Conservation (phyloP, 2,797 vertebrate species). For the Anguilla obscura region DNA sequence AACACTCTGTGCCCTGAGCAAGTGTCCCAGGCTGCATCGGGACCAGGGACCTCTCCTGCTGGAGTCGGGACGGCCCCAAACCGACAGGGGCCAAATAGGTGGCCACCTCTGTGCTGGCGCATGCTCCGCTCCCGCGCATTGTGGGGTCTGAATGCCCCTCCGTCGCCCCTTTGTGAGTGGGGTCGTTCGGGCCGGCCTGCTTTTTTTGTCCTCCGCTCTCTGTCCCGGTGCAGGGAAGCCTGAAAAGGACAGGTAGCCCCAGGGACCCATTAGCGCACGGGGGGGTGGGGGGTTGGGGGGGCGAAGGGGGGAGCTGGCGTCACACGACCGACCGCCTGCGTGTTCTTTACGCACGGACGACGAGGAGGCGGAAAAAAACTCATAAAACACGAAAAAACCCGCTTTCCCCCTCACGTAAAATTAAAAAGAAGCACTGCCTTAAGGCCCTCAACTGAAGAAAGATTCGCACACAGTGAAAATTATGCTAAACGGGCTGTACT, state of each 20-base stretch:
- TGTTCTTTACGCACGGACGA: too few relatives aligned
- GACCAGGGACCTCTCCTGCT: not conserved
- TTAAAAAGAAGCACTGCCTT: not conserved
- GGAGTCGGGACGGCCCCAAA: not conserved
- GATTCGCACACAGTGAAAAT: not conserved
- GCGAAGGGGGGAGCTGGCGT: not conserved
- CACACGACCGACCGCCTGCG: not conserved
- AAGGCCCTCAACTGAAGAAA: not conserved
- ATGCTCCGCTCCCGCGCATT: not conserved
- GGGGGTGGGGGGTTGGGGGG: not conserved
- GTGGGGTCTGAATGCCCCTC: not conserved
- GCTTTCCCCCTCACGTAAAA: not conserved
- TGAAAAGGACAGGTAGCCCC: not conserved
- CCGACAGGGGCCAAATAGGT: constrained; percentile 4
- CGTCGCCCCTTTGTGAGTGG: not conserved
- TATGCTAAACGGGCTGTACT: not conserved
- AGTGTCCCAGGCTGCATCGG: not conserved
- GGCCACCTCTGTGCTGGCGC: not conserved
- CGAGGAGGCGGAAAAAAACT: too few relatives aligned
- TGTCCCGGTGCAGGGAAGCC: constrained; percentile 1
- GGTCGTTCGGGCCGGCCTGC: not conserved
- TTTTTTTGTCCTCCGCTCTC: not conserved
- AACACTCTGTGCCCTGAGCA: not conserved
- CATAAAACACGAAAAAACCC: not conserved
- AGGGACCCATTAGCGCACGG: not conserved